Conservation (phyloP, 2,888 invertebrate genomes). For the Deilephila porcellus region DNA sequence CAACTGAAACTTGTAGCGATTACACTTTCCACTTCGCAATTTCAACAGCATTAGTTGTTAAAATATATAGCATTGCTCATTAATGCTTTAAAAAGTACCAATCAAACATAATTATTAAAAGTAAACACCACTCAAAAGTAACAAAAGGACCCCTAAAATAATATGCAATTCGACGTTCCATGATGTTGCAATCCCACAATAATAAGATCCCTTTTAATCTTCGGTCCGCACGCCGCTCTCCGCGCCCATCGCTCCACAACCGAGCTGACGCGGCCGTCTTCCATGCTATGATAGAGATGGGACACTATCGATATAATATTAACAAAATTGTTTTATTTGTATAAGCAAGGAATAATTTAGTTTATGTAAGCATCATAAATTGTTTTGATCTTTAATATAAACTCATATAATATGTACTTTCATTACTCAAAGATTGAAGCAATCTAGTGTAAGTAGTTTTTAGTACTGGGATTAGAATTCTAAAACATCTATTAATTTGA, state of each 20-base stretch:
- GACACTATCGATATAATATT: background rate
- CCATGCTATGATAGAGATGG: conserved; percentile 52
- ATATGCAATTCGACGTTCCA: conserved; percentile 73
- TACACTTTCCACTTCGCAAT: background rate
- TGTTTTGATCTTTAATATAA: too few relatives aligned
- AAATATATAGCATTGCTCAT: background rate
- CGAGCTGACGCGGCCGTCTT: conserved; percentile 57
- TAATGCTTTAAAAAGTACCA: background rate
- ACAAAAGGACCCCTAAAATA: conserved; percentile 62
- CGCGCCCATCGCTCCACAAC: conserved; percentile 42
- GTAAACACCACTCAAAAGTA: conserved; percentile 4
- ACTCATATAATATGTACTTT: too few relatives aligned
- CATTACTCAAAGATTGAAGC: too few relatives aligned
- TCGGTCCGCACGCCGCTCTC: conserved; percentile 48
- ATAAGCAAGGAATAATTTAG: too few relatives aligned
- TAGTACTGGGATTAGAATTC: too few relatives aligned
- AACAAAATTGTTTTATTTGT: too few relatives aligned
- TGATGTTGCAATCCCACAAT: conserved; percentile 79
- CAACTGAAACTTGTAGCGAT: too few relatives aligned
- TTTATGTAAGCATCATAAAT: too few relatives aligned
- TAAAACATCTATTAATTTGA: too few relatives aligned
- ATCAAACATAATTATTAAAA: background rate
- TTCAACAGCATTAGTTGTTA: background rate
- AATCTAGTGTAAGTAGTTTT: too few relatives aligned
- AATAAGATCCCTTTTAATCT: conserved; percentile 81